These are phyloP conservation scores for Drosophila santomea DNA, from an alignment of 1,140 invertebrate species.

Conservation along the genomic window DNA sequence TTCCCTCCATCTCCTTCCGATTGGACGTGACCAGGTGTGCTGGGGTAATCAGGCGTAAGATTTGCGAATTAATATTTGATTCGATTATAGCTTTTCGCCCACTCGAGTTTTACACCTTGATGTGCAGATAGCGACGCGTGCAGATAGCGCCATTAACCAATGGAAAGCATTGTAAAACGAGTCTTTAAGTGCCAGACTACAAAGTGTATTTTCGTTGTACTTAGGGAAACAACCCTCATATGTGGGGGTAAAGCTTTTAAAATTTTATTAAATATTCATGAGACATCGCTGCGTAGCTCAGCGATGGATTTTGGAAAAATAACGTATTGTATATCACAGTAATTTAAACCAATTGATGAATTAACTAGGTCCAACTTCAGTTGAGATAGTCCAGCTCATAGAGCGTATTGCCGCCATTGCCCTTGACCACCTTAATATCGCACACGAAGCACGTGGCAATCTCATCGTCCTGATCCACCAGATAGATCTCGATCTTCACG, in stretches of 20 bases:
- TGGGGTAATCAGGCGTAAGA: conserved; percentile 45
- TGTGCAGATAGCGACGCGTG: conserved; percentile 8
- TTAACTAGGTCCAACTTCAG: conserved; percentile 1
- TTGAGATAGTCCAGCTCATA: conserved; percentile 58
- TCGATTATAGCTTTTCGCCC: conserved; percentile 42
- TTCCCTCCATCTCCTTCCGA: conserved; percentile 55
- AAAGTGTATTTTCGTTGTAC: not conserved
- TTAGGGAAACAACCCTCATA: conserved; percentile 16
- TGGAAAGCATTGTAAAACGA: conserved; percentile 22
- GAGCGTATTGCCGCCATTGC: conserved; percentile 7
- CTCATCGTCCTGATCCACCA: conserved; percentile 73
- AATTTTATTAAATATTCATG: conserved; percentile 40
- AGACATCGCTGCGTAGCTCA: conserved; percentile 3
- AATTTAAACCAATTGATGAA: conserved; percentile 33
- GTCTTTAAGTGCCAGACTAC: not conserved
- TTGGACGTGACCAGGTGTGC: conserved; percentile 60
- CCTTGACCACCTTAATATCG: conserved; percentile 78
- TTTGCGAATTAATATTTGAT: conserved; percentile 49
- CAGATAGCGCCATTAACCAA: conserved; percentile 38
- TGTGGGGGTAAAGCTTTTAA: conserved; percentile 34
- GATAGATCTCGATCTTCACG: conserved; percentile 73
- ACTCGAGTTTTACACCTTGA: conserved; percentile 37
- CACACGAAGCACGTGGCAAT: conserved; percentile 70
- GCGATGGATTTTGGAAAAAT: conserved; percentile 7
- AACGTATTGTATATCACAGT: conserved; percentile 56